Percentiles rank a stretch among this genome's conserved stretches.
These are phyloP conservation scores for Noturus placidus DNA, from an alignment of 2,113 vertebrate genomes.

Conservation along the genomic window DNA sequence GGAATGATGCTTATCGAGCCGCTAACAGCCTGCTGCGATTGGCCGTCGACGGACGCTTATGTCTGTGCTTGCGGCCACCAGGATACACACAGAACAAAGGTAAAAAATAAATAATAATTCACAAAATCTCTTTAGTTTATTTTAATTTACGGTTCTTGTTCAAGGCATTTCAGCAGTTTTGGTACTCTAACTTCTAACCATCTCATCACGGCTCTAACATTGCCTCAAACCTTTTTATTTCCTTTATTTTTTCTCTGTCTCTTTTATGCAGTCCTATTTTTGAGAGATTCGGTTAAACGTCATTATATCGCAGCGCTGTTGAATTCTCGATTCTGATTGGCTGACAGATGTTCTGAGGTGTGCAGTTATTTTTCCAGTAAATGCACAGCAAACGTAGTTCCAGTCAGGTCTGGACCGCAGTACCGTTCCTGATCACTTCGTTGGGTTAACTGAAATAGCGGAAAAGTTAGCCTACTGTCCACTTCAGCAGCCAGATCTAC, in stretches of 20 bases:
- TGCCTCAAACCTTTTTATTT: background rate
- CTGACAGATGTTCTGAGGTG: no score
- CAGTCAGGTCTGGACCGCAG: no score
- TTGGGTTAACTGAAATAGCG: no score
- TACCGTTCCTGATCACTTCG: no score
- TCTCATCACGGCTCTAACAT: background rate
- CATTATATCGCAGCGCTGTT: no score
- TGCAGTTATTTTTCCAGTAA: no score
- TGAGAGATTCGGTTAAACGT: background rate
- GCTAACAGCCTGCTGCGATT: conserved; percentile 87
- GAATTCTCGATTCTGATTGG: no score
- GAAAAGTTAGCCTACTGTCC: no score
- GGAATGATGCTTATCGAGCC: conserved; percentile 84
- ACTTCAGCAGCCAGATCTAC: no score
- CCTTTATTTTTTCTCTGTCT: background rate
- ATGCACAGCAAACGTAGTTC: no score
- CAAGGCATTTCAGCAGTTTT: background rate
- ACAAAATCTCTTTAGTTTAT: background rate
- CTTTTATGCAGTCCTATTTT: background rate
- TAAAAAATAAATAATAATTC: conserved; percentile 49
- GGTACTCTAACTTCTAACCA: background rate
- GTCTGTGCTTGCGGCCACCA: conserved; percentile 79
- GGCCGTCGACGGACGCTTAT: conserved; percentile 82
- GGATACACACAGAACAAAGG: conserved; percentile 82
- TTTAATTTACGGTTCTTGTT: background rate